Base-by-base conservation (phyloP, 2,797 vertebrate genomes). In the Brachyalestes nurse region DNA sequence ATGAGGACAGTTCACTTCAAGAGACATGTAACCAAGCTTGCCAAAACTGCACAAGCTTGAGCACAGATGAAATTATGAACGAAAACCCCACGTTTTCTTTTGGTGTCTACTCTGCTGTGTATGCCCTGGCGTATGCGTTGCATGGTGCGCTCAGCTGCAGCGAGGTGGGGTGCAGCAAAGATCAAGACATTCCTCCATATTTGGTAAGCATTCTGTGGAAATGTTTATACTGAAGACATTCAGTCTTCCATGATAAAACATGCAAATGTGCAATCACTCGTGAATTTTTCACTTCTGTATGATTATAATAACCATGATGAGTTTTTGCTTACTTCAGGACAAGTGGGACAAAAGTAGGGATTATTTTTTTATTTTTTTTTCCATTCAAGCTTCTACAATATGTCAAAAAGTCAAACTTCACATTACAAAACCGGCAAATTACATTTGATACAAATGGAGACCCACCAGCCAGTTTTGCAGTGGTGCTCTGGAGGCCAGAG, bases 321-420 rank as follows among this genome's bases (percentile, higher is more conserved):
- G 45, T 47, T 8, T 47, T 8, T 47, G 8, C 45, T 47, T 12
- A 47, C 12, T 47, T 47, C 34, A 34, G 34, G 34, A 34, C 34
- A 47, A 47, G 45, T 47, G 10, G 45, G 45, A 45, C 1, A 45
- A 45, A 45, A 34, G 4, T 4, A 3, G 2, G 34, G 28, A 28
- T 28, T 34, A 4, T 34, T 34, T 34, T 45, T 45, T 45, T 6
- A 0, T 61, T 55, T 47, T 2, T 19, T 5, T 74, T 28, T 72
- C 57, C 19, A 66, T 78, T 62, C 4, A 84, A 97, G 95, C 91
- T 97, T 86, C 89, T 97, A 14, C 82, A 90, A 73, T 88, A 95
- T 86, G 83, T 97, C 67, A 92, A 72, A 87, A 92, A 90, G 75
- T 95, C 93, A 4, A 94, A 96, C 77, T 97, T 98, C 75, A 92